Evolutionary conservation across 2,113 vertebrate species (phyloP), one percentile per base, ranked within the genome.

Genomic region (Himantopus leucocephalus): DNA sequence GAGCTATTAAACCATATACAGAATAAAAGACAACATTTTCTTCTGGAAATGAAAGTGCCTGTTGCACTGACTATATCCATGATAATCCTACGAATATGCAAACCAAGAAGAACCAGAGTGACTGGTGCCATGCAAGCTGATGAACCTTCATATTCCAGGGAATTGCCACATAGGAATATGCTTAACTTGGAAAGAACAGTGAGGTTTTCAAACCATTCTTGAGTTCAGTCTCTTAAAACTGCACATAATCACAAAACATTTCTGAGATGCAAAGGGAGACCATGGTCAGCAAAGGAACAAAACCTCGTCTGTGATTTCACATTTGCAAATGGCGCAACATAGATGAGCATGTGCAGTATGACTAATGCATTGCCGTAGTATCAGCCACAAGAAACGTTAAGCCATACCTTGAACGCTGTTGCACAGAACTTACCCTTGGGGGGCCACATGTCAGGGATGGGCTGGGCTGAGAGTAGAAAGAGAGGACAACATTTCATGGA

Each of bases 211-310:
- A 74, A 16, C 10, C 8, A 7, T 58, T 84, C 35, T 34, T 35
- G 32, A 66, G 2, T 20, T 77, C 15, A 22, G 34, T 18, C 15
- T 67, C 62, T 35, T 63, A 71, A 55, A 87, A 48, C 18, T 35
- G 12, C 55, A 23, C 48, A 50, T 50, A 50, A 50, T 24, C 48
- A 50, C 48, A 24, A 50, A 50, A 50, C 48, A 24, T 50, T 50
- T 12, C 12, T 12, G 48, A 50, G 48, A 50, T 50, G 50, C 20
- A 62, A 73, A 48, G 32, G 35, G 88, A 67, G 34, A 52, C 34
- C 26, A 27, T 0, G 0, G 32, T 8, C 62, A 85, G 74, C n/a
- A 85, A 50, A 11, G 12, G 72, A 59, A 68, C 0, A 0, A 68
- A 72, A 29, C 8, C 11, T 23, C 3, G 0, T 9, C 64, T n/a